Percentiles rank a stretch among this genome's conserved stretches.
phyloP scores from a whole-genome alignment of 2,888 invertebrate species.

The Tetragonisca angustula region DNA sequence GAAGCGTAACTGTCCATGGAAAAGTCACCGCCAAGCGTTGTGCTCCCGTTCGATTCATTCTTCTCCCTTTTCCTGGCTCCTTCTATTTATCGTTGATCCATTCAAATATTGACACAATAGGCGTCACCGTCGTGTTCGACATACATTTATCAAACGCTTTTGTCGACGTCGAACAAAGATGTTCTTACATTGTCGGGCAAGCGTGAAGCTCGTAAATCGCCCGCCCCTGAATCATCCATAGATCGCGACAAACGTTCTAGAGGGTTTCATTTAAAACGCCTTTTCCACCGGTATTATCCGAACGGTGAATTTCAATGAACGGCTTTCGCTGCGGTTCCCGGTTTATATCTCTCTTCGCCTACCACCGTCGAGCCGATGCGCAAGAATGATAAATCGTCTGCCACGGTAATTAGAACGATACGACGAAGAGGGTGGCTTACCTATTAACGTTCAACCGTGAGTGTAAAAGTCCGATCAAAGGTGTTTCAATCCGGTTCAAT shows the following conservation, averaged over 20 bases:
- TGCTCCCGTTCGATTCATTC: constrained; percentile 6
- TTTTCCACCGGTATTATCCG: constrained; percentile 14
- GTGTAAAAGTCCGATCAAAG: too few species aligned
- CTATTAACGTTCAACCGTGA: too few species aligned
- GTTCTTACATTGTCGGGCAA: constrained; percentile 47
- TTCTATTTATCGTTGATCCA: constrained; percentile 37
- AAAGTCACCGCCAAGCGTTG: constrained; percentile 16
- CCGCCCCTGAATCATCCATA: constrained; percentile 1
- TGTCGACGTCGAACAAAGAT: constrained; percentile 54
- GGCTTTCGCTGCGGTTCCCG: too few species aligned
- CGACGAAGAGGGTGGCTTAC: too few species aligned
- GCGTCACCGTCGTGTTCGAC: constrained; percentile 30
- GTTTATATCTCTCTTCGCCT: background rate
- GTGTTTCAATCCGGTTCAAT: too few species aligned
- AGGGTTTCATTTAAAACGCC: constrained; percentile 24
- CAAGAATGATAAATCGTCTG: background rate
- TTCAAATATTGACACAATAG: constrained; percentile 61
- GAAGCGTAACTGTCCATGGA: constrained; percentile 9
- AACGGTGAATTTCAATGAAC: constrained; percentile 27
- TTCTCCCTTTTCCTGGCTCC: background rate
- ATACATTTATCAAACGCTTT: constrained; percentile 56
- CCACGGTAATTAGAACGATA: background rate
- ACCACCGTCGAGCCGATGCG: background rate
- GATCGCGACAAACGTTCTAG: constrained; percentile 5
- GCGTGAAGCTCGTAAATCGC: constrained; percentile 54